These are phyloP conservation scores for Volucella inanis DNA, from an alignment of 2,888 invertebrate genomes.

Conservation along the genomic window DNA sequence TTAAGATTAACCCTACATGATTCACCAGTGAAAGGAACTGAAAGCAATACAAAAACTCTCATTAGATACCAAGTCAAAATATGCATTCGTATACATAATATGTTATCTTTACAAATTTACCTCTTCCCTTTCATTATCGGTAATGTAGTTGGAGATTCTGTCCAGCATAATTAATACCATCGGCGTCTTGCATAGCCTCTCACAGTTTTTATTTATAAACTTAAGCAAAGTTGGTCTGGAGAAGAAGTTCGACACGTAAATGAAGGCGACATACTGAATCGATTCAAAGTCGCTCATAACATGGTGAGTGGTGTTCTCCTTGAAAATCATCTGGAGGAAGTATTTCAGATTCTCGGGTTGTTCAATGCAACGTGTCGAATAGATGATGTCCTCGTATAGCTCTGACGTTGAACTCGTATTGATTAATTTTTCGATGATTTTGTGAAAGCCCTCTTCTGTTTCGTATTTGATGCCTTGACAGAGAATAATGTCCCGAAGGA, in stretches of 20 bases:
- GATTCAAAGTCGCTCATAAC: conserved; percentile 77
- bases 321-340: conserved; percentile 78
- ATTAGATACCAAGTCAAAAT: background rate
- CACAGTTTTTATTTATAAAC: conserved; percentile 79
- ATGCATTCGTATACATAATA: background rate
- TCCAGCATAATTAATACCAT: conserved; percentile 11
- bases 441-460: conserved; percentile 77
- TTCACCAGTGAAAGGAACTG: conserved; percentile 40
- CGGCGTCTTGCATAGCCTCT: conserved; percentile 74
- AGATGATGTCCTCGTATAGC: conserved; percentile 79
- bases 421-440: conserved; percentile 76
- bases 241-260: conserved; percentile 78
- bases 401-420: conserved; percentile 71
- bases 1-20: conserved; percentile 20
- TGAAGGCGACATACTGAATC: conserved; percentile 78
- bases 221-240: conserved; percentile 78
- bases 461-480: conserved; percentile 79
- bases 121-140: conserved; percentile 55
- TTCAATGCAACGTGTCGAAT: conserved; percentile 79
- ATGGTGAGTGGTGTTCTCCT: conserved; percentile 78
- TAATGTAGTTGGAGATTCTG: conserved; percentile 46
- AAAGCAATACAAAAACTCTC: background rate
- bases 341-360: conserved; percentile 77
- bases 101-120: conserved; percentile 13
- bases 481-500: conserved; percentile 76